Conservation (phyloP, 2,113 vertebrate genomes). For the Epinephelus moara region DNA sequence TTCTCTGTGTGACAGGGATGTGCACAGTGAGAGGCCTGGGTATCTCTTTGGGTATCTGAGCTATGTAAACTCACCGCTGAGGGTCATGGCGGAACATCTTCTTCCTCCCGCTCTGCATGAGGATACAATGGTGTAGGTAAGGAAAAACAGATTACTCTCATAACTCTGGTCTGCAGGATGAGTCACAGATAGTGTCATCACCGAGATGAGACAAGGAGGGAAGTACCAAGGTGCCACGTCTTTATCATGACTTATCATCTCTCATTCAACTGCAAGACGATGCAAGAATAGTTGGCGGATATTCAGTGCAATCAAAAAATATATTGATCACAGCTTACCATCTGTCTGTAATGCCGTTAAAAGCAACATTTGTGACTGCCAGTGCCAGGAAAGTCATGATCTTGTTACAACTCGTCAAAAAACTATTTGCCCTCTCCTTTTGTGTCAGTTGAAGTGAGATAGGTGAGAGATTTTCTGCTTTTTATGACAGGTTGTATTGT, state of each 20-base stretch:
- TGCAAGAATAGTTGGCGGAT: not conserved
- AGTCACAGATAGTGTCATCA: slow-evolving; percentile 63
- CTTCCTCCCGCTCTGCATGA: slow-evolving; percentile 21
- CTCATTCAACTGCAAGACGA: slow-evolving; percentile 10
- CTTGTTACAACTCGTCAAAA: not conserved
- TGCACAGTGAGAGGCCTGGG: slow-evolving; percentile 44
- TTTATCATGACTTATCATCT: slow-evolving; percentile 47
- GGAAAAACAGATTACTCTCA: slow-evolving; percentile 44
- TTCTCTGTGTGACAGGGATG: slow-evolving; percentile 59
- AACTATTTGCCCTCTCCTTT: not conserved
- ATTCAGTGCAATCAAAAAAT: slow-evolving; percentile 18
- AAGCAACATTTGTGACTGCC: not conserved
- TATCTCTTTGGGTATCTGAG: slow-evolving; percentile 79
- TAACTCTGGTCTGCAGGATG: slow-evolving; percentile 21
- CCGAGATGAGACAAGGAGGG: slow-evolving; percentile 29
- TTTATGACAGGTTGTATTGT: slow-evolving; percentile 7
- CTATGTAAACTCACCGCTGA: slow-evolving; percentile 84
- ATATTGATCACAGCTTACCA: slow-evolving; percentile 19
- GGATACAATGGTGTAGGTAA: slow-evolving; percentile 36
- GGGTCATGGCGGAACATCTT: slow-evolving; percentile 67
- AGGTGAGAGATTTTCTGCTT: slow-evolving; percentile 26
- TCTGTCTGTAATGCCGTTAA: not conserved
- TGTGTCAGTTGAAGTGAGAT: not conserved
- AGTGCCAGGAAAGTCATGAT: slow-evolving; percentile 1
- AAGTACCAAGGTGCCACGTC: slow-evolving; percentile 30